Conservation (phyloP, 2,888 invertebrate species). For the Plagiodera versicolora region DNA sequence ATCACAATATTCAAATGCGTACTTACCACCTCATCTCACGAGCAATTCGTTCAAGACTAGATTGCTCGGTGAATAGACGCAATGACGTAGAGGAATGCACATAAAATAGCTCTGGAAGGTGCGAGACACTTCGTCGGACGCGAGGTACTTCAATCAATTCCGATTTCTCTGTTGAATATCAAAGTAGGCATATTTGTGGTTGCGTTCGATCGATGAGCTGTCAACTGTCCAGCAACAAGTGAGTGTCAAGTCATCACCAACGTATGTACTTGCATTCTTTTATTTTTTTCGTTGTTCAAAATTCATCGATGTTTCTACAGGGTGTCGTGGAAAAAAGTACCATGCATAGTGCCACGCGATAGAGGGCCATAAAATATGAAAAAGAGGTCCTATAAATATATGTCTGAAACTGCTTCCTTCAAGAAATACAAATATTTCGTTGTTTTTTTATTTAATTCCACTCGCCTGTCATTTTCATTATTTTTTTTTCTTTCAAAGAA, state of each 20-base stretch:
- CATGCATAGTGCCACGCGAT: too few relatives aligned
- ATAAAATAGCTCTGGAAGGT: constrained; percentile 30
- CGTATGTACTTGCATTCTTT: too few relatives aligned
- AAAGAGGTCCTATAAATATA: too few relatives aligned
- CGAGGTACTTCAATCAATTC: constrained; percentile 14
- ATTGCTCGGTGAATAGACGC: constrained; percentile 17
- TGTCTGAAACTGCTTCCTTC: too few relatives aligned
- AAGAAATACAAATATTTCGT: too few relatives aligned
- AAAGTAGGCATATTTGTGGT: background rate
- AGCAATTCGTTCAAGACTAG: constrained; percentile 4
- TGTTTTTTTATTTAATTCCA: too few relatives aligned
- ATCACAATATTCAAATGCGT: background rate
- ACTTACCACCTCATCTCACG: constrained; percentile 6
- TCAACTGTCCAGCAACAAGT: background rate
- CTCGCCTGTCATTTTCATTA: too few relatives aligned
- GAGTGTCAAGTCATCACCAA: background rate
- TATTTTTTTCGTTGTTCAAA: too few relatives aligned
- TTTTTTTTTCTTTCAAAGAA: too few relatives aligned
- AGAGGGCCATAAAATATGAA: too few relatives aligned
- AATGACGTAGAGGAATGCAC: constrained; percentile 28
- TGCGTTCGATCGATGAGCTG: background rate
- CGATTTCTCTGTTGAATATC: constrained; percentile 10
- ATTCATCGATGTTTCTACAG: too few relatives aligned
- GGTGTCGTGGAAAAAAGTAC: too few relatives aligned
- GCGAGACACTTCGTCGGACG: constrained; percentile 23